These are phyloP conservation scores for Papilio demoleus DNA, from an alignment of 2,888 invertebrate species.

Conservation along the genomic window DNA sequence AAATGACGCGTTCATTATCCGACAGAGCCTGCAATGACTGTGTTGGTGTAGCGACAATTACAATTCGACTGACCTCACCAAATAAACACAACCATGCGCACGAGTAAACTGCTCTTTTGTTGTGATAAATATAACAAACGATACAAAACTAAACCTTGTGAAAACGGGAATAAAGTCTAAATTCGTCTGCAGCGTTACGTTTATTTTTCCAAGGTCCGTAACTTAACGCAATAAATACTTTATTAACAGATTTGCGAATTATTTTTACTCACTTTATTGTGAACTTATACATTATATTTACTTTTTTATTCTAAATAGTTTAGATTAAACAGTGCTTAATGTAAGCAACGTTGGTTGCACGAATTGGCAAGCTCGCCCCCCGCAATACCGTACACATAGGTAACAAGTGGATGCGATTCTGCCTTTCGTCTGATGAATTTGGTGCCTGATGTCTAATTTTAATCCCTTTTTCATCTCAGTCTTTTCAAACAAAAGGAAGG, in stretches of 20 bases:
- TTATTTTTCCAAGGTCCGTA: constrained; percentile 3
- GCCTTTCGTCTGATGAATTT: no score
- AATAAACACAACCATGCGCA: constrained; percentile 44
- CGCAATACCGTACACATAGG: no score
- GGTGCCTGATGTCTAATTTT: no score
- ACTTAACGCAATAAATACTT: neutral
- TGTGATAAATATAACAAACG: neutral
- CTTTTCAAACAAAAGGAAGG: no score
- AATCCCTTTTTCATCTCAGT: no score
- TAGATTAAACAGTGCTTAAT: no score
- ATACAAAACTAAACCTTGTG: neutral
- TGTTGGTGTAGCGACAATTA: constrained; percentile 44
- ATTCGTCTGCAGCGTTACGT: neutral
- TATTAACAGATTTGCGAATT: neutral
- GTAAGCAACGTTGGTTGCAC: no score
- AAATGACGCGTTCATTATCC: constrained; percentile 33
- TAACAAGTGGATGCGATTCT: no score
- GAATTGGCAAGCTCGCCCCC: no score
- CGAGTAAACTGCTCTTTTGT: constrained; percentile 41
- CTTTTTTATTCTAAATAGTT: no score
- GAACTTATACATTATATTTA: no score
- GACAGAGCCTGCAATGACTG: constrained; percentile 8
- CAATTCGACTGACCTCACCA: constrained; percentile 45
- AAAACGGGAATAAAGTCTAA: neutral
- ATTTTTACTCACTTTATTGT: constrained; percentile 3